Base-by-base conservation (phyloP, 2,797 vertebrate species). In the Momotus momota region DNA sequence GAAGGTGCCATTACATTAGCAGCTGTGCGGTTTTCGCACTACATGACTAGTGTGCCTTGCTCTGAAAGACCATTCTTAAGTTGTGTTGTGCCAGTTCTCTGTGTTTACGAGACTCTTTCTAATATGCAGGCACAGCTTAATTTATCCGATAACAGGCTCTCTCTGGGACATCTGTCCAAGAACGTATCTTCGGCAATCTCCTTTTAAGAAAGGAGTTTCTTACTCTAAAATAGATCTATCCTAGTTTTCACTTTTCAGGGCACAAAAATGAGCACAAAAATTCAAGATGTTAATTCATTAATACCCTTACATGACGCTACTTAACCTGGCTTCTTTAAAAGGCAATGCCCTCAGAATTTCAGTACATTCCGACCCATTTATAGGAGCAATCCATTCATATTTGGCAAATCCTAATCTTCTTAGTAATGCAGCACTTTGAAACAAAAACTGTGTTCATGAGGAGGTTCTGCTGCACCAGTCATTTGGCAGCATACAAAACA, bases 341-440 rank as follows among this genome's bases (percentile, higher is more conserved):
- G 89, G 69, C 77, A 90, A 29, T 96, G 94, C 64, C 66, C 84
- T 95, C 33, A 3, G 75, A 91, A 91, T 94, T 96, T 95, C 85
- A 62, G 96, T 93, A 97, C 95, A 96, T 93, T 97, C 95, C 60
- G 88, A 96, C 96, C 96, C 95, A 97, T 88, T 97, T 97, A 79
- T 91, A 85, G 84, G 88, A 93, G 69, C 87, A 94, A 95, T 95
- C 84, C 89, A 86, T 91, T 95, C 74, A 86, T 90, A 87, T 81
- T 78, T 80, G 65, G 66, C 87, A 90, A 94, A 90, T 94, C 91
- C 89, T 94, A 94, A 90, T 90, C 72, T 95, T 91, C 77, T 97
- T 94, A 90, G 83, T 93, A 93, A 91, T 71, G 70, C 69, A 94
- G 87, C 78, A 88, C 87, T 94, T 94, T 57, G 35, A 91, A 94